Conservation (phyloP, 2,797 vertebrate genomes). For the Gymnothorax javanicus region DNA sequence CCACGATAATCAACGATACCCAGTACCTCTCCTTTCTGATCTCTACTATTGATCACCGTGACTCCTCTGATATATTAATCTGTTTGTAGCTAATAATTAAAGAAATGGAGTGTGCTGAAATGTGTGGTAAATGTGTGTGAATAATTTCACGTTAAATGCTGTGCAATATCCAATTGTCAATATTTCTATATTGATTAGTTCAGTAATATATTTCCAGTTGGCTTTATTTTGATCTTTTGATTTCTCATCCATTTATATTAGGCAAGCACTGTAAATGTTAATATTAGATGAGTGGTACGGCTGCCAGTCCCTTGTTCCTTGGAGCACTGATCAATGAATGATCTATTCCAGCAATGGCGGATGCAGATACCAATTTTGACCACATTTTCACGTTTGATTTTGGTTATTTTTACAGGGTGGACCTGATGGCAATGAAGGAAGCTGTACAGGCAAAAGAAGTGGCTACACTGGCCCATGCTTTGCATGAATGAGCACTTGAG, state of each 20-base stretch:
- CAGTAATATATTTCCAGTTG: background rate
- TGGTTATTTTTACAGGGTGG: background rate
- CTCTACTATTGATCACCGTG: background rate
- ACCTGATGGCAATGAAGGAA: background rate
- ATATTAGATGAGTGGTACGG: background rate
- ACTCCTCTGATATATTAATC: background rate
- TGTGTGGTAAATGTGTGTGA: no score
- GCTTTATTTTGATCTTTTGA: background rate
- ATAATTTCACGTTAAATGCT: background rate
- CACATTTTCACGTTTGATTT: background rate
- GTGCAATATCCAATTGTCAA: background rate
- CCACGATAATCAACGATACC: background rate
- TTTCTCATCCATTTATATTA: background rate
- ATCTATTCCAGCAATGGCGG: background rate
- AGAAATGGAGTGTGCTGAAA: background rate
- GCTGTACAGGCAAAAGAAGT: background rate
- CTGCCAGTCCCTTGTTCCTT: background rate
- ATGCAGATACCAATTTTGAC: background rate
- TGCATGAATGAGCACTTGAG: background rate
- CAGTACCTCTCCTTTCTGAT: conserved; percentile 14
- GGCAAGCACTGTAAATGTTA: background rate
- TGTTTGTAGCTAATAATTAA: background rate
- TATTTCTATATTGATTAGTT: background rate
- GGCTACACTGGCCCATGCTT: background rate
- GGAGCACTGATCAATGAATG: background rate